Evolutionary conservation across 1,140 invertebrate genomes (phyloP), one percentile per base, ranked within the genome.

Genomic region (Maniola jurtina): DNA sequence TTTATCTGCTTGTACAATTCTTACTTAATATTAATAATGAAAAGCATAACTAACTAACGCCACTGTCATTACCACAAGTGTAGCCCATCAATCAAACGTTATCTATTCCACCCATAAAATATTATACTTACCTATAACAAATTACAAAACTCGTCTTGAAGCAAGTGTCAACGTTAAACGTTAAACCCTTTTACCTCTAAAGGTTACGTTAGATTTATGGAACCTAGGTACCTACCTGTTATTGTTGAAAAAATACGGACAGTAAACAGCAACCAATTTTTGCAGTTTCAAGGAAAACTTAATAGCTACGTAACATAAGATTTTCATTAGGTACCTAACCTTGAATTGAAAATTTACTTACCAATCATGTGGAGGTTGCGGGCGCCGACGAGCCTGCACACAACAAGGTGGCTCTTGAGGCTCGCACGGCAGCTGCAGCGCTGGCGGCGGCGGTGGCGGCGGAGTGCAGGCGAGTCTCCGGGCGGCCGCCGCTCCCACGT

Each of bases 391-490:
- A 84, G 72, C 92, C 79, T 91, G 93, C 81, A 77, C 90, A 70
- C 69, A 93, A 86, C 81, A 93, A 48, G 74, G 92, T 67, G 75
- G 93, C 88, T 78, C 89, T 90, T 92, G 82, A 76, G 89, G 80
- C 86, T 91, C 80, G 91, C 88, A 82, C 83, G 90, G 84, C 83
- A 92, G 73, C 89, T 92, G 77, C 61, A 82, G 87, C 73, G 77
- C 85, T 56, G 72, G 92, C 69, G 75, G 92, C 76, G 73, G 88
- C 33, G 92, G 92, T 5, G 92, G 91, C n/a, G 93, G 92, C 60
- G 93, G 94, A 14, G 92, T 93, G 70, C 92, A 92, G 65, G 93
- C 93, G 15, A 93, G 91, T 63, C 93, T 91, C 16, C 93, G 89
- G 0, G 90, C 91, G 15, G 91, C 92, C 36, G 90, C 91, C 5